These are phyloP conservation scores for Paratilapia polleni DNA, from an alignment of 2,113 vertebrate species.

Conservation along the genomic window DNA sequence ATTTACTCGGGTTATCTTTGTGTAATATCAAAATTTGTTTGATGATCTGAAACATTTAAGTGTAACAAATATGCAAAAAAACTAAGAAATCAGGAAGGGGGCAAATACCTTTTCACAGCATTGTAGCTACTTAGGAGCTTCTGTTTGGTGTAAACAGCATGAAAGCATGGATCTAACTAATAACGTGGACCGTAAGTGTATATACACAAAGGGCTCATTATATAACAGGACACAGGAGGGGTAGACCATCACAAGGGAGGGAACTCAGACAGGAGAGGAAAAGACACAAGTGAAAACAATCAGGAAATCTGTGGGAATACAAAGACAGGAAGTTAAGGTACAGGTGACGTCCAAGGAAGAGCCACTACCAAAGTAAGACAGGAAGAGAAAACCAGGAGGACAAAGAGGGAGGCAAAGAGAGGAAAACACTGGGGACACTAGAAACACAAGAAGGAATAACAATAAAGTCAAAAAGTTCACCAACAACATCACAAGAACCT, in stretches of 20 bases:
- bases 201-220: background rate
- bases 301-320: too few species aligned
- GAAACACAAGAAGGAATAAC: background rate
- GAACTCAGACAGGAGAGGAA: too few species aligned
- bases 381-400: background rate
- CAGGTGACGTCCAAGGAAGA: background rate
- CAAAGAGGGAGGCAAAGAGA: background rate
- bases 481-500: background rate
- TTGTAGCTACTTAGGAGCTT: too few species aligned
- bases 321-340: too few species aligned
- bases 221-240: background rate
- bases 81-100: too few species aligned
- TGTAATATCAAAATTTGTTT: too few species aligned
- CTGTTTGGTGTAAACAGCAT: too few species aligned
- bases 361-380: background rate
- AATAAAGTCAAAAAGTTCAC: background rate
- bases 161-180: background rate
- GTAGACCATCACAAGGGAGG: background rate
- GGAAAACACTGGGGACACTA: background rate
- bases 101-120: too few species aligned
- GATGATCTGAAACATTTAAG: too few species aligned
- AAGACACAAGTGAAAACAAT: too few species aligned
- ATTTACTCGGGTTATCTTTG: too few species aligned
- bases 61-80: too few species aligned
- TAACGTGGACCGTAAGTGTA: background rate